phyloP scores from a whole-genome alignment of 2,888 invertebrate genomes.

The Hymenopus coronatus region DNA sequence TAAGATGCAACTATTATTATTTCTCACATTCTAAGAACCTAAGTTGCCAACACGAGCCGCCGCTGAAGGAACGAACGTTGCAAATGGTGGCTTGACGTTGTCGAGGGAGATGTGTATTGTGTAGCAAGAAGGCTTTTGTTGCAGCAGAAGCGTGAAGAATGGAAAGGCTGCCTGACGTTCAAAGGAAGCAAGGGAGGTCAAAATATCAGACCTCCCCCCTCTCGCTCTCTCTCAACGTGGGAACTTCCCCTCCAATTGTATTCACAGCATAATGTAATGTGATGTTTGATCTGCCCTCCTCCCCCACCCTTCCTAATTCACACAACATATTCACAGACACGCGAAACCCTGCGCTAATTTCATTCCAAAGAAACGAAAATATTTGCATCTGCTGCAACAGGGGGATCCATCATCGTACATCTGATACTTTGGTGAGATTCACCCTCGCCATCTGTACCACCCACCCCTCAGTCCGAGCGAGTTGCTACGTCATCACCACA shows the following conservation, averaged over 20 bases:
- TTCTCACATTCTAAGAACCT: no score
- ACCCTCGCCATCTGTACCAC: neutral
- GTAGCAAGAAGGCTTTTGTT: neutral
- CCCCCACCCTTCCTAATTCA: neutral
- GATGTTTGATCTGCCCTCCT: neutral
- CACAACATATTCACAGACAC: neutral
- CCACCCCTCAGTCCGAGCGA: neutral
- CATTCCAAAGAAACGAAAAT: neutral
- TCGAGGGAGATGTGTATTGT: neutral
- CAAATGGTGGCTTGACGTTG: slow-evolving; percentile 17
- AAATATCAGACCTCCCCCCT: neutral
- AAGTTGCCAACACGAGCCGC: no score
- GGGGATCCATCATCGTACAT: neutral
- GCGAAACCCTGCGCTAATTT: neutral
- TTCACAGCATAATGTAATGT: neutral
- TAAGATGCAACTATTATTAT: no score
- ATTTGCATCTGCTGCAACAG: neutral
- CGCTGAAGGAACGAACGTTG: neutral
- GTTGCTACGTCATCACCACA: neutral
- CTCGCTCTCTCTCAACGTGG: neutral
- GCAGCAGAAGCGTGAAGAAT: neutral
- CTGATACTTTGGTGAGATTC: neutral
- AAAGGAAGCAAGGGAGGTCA: slow-evolving; percentile 3
- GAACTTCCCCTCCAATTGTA: neutral
- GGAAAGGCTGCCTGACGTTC: neutral